phyloP scores from a whole-genome alignment of 2,888 invertebrate species.

The Drosophila infuscata region DNA sequence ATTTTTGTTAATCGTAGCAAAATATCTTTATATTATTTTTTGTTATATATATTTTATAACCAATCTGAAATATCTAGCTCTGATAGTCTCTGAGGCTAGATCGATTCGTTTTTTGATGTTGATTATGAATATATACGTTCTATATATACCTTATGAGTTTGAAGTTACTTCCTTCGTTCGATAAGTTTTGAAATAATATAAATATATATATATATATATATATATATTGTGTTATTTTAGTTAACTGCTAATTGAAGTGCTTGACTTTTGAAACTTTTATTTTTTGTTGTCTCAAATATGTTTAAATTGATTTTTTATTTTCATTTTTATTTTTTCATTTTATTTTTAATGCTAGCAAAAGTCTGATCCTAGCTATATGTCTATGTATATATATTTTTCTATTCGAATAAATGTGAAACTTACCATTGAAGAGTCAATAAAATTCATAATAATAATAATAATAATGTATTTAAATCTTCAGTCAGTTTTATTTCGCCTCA shows the following conservation, averaged over 20 bases:
- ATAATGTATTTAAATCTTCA: background rate
- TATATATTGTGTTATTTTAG: too few relatives aligned
- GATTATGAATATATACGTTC: background rate
- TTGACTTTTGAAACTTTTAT: background rate
- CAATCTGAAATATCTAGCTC: background rate
- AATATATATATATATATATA: background rate
- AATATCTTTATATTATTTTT: background rate
- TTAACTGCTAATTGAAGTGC: background rate
- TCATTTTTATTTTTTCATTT: background rate
- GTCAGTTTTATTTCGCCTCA: background rate
- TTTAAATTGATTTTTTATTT: background rate
- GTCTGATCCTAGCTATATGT: conserved; percentile 1
- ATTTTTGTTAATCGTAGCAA: background rate
- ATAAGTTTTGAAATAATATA: too few relatives aligned
- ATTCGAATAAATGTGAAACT: background rate
- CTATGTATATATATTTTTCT: background rate
- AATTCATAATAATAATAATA: background rate
- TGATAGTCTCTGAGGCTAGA: background rate
- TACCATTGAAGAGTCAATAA: background rate
- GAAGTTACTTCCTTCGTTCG: background rate
- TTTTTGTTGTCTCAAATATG: background rate
- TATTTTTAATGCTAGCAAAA: background rate
- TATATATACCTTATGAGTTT: background rate
- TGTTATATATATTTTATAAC: background rate
- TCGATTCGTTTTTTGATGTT: background rate